Base-by-base conservation (phyloP, 2,113 vertebrate species). In the Reinhardtius hippoglossoides region DNA sequence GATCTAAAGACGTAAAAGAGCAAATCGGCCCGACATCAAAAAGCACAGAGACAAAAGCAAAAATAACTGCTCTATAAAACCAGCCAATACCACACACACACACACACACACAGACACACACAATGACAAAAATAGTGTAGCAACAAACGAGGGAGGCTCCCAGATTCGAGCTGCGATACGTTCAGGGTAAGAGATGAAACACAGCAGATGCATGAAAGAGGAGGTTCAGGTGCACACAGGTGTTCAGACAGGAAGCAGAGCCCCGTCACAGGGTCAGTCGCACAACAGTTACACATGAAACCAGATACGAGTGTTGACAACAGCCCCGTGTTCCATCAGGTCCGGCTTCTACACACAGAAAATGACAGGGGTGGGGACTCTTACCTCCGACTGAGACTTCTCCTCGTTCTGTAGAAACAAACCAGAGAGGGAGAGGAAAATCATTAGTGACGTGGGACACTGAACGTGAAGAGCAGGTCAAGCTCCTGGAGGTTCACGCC, bases 351-450 rank as follows among this genome's bases (percentile, higher is more conserved):
- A 14, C 37, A 60, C 23, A 23, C 23, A n/a, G 73, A 83, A 81
- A 87, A 89, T 89, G 54, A 90, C 85, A 89, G 84, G 87, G 78
- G n/a, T 73, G 76, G 64, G 50, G 74, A 40, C 60, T 48, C 96
- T 96, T 93, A 99, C 98, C 97, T 99, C 98, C 31, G 97, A 99
- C 82, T 98, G 97, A 65, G 97, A 99, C 73, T 99, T 99, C 92
- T 99, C 98, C 92, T 99, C 98, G 2, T 97, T 98, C 98, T 99
- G 84, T 10, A 79, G 88, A 67, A 91, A 90, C 76, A 85, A 83
- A n/a, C n/a, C 21, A 68, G 92, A 90, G 79, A 85, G 82, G 88
- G 62, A 82, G 26, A 26, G 62, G 31, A 87, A 54, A 85, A 68
- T 61, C 44, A 82, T 20, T 26, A 79, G 7, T 57, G 70, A 61